Base-by-base conservation (phyloP, 2,113 vertebrate species). In the Malurus cyaneus region DNA sequence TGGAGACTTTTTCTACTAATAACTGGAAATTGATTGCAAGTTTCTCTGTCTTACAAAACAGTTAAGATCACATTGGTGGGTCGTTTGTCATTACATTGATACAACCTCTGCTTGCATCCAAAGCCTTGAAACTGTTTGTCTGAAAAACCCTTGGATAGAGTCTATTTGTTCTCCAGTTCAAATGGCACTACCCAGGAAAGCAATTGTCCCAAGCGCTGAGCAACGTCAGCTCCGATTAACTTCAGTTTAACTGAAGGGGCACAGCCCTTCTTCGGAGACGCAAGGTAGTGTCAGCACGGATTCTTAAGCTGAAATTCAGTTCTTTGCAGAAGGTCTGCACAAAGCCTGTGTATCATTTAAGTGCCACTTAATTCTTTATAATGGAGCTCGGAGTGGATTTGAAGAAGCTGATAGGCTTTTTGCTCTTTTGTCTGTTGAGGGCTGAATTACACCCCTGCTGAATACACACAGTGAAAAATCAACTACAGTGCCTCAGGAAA, bases 341-440 rank as follows among this genome's bases (percentile, higher is more conserved):
- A 92, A 94, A 89, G 64, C 32, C 79, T 88, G 23, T 74, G 76
- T 77, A 92, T 86, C 89, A 31, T 90, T 92, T 93, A 92, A 96
- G 86, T 91, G 72, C 80, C 92, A 92, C 80, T 80, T 96, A 93
- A 88, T 93, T 96, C 89, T 89, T 90, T 62, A 80, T 64, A 90
- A 93, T 93, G 60, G 79, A 89, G 56, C 64, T 82, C 32, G 2
- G 72, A 93, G 76, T 71, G 52, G 44, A n/a, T 95, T 83, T 95
- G 71, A 94, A 64, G 67, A 92, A 72, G 78, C 60, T 78, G 85
- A 78, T 88, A 29, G 82, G 90, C 79, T 96, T 95, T 96, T 95
- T 96, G 81, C 85, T 92, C 34, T 36, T 79, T 81, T 52, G 29
- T 83, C 74, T 83, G 62, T 64, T 64, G 52, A 70, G 41, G 28